Percentiles rank a stretch among this genome's conserved stretches.
These are phyloP conservation scores for Athene noctua DNA, from an alignment of 2,113 vertebrate genomes.

Conservation along the genomic window DNA sequence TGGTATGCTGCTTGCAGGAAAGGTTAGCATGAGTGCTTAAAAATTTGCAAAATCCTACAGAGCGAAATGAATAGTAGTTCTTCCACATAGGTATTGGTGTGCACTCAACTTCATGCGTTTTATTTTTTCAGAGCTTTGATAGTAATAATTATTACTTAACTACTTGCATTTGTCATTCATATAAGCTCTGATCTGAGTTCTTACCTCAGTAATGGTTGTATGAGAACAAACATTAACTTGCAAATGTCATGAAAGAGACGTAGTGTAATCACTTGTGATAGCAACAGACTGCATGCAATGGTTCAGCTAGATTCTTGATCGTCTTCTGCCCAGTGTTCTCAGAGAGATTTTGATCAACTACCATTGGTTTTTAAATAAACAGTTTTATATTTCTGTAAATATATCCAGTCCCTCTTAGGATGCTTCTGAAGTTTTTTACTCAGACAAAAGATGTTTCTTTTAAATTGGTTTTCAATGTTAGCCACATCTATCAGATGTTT, in stretches of 20 bases:
- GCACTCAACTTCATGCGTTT: background rate
- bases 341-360: background rate
- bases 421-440: background rate
- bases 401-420: background rate
- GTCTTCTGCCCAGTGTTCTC: background rate
- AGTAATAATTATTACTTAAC: background rate
- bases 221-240: background rate
- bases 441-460: background rate
- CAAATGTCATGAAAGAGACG: background rate
- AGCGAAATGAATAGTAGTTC: background rate
- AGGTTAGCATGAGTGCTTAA: background rate
- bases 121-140: background rate
- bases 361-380: background rate
- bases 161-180: background rate
- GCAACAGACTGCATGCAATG: fast-evolving
- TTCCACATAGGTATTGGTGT: background rate
- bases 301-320: background rate
- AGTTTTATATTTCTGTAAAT: background rate
- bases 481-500: background rate
- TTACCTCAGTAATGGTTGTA: background rate
- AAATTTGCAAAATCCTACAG: background rate
- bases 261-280: background rate
- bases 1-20: background rate
- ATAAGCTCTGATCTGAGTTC: background rate
- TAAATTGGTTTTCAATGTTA: background rate